Percentiles rank a stretch among this genome's conserved stretches.
Conservation (phyloP, 2,888 invertebrate genomes). For the Platycnemis pennipes region DNA sequence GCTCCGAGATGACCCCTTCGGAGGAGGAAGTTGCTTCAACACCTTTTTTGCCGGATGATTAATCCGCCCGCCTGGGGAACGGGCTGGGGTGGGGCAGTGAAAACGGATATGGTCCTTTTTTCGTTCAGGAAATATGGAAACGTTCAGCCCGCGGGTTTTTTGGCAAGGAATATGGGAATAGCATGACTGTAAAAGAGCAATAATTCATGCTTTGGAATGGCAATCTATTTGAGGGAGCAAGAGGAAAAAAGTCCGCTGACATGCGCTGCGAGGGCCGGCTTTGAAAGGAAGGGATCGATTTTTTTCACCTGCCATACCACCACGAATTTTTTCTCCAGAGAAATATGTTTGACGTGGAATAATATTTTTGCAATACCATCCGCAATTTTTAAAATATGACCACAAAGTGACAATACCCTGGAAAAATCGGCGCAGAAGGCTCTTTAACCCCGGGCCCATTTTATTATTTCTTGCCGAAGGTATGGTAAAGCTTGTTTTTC, state of each 20-base stretch:
- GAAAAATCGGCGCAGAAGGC: neutral
- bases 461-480: neutral
- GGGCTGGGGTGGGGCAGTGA: conserved; percentile 40
- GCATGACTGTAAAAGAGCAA: conserved; percentile 60
- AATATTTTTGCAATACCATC: neutral
- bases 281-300: conserved; percentile 52
- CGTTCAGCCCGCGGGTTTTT: conserved; percentile 57
- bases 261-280: conserved; percentile 57
- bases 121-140: conserved; percentile 67
- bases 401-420: neutral
- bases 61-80: conserved; percentile 53
- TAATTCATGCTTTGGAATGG: conserved; percentile 60
- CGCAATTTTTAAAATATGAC: conserved; percentile 28
- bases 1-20: conserved; percentile 53
- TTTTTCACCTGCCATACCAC: conserved; percentile 34
- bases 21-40: conserved; percentile 2
- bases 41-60: conserved; percentile 55
- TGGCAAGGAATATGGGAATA: conserved; percentile 64
- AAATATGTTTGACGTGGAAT: neutral
- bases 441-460: neutral
- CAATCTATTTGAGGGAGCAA: conserved; percentile 43
- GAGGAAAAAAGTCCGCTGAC: conserved; percentile 56
- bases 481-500: neutral
- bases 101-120: conserved; percentile 66
- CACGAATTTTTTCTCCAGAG: conserved; percentile 33